These are phyloP conservation scores for Rhopilema esculentum DNA, from an alignment of 30 jellyfish, hydroid and myxozoan species.

Conservation along the genomic window DNA sequence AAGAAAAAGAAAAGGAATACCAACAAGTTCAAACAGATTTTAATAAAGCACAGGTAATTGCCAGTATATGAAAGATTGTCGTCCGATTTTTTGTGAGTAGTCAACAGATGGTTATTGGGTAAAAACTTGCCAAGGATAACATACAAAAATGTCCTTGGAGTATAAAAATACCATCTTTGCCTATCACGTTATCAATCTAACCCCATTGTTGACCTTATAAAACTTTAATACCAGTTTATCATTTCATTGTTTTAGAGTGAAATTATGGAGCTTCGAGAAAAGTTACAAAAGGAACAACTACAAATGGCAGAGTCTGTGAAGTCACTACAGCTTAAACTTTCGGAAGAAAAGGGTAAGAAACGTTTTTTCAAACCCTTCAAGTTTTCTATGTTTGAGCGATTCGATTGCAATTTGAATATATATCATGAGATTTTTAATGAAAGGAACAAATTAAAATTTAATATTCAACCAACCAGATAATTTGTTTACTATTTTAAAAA, in stretches of 20 bases:
- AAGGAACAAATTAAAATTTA: too few relatives aligned
- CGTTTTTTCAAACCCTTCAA: too few relatives aligned
- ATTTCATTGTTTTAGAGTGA: constrained; percentile 63
- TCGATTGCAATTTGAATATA: neutral
- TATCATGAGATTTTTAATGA: too few relatives aligned
- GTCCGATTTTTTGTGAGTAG: too few relatives aligned
- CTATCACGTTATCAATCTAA: neutral
- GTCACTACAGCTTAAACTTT: constrained; percentile 72
- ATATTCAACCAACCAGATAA: too few relatives aligned
- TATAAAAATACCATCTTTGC: neutral
- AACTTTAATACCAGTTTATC: neutral
- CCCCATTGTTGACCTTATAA: too few relatives aligned
- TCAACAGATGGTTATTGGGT: too few relatives aligned
- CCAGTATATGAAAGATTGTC: too few relatives aligned
- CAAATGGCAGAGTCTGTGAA: constrained; percentile 85
- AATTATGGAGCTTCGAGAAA: constrained; percentile 72
- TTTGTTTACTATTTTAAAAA: too few relatives aligned
- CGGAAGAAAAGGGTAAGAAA: constrained; percentile 88
- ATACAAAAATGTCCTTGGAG: too few relatives aligned
- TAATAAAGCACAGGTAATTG: constrained; percentile 64
- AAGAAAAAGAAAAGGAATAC: constrained; percentile 78
- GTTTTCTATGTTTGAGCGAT: neutral
- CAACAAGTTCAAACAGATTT: constrained; percentile 54
- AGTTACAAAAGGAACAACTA: constrained; percentile 81
- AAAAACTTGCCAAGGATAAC: too few relatives aligned